phyloP scores from a whole-genome alignment of 64 coral and sea anemone genomes.

The Orbicella faveolata region DNA sequence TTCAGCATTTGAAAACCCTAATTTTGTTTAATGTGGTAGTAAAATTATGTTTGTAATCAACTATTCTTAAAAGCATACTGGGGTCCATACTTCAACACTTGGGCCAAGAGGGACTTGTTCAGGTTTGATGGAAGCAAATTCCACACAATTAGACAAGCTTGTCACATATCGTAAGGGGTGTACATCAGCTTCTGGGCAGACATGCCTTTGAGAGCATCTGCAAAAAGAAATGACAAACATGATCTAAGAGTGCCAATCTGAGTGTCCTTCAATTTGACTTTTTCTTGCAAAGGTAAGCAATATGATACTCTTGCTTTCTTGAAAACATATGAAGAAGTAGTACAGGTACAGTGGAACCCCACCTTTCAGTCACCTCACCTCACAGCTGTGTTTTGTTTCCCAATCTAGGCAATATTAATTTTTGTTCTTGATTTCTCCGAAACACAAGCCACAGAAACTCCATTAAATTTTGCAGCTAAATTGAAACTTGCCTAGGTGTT shows the following conservation, averaged over 20 bases:
- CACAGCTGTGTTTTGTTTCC: too few relatives aligned
- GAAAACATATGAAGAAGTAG: too few relatives aligned
- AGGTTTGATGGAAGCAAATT: conserved; percentile 66
- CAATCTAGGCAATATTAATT: too few relatives aligned
- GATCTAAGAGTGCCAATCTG: not conserved
- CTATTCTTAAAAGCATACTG: not conserved
- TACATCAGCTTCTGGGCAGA: conserved; percentile 31
- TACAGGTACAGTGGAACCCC: too few relatives aligned
- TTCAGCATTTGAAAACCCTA: too few relatives aligned
- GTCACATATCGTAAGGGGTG: conserved; percentile 59
- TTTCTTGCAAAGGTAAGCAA: not conserved
- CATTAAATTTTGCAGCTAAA: too few relatives aligned
- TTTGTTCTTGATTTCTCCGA: too few relatives aligned
- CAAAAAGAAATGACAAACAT: conserved; percentile 18
- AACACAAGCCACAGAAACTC: too few relatives aligned
- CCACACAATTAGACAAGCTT: conserved; percentile 48
- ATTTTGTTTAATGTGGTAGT: not conserved
- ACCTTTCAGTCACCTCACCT: too few relatives aligned
- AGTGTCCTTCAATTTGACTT: not conserved
- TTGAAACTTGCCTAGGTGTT: too few relatives aligned
- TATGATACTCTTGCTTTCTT: too few relatives aligned
- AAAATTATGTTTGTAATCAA: not conserved
- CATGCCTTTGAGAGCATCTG: conserved; percentile 51
- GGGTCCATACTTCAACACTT: not conserved
- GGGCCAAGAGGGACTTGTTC: conserved; percentile 50